phyloP scores from a whole-genome alignment of 2,797 vertebrate species.

The Tympanoctomys barrerae region DNA sequence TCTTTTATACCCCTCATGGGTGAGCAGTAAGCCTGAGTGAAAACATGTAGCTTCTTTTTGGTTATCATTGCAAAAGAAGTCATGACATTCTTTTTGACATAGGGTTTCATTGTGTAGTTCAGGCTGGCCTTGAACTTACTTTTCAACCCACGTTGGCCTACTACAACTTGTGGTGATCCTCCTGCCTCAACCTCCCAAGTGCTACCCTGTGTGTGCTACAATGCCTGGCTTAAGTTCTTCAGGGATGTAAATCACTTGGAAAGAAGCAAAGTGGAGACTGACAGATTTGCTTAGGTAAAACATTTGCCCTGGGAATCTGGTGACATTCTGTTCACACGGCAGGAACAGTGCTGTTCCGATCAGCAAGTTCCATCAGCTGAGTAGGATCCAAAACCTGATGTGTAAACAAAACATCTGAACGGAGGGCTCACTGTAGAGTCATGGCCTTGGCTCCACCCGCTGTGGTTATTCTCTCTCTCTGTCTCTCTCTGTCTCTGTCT shows the following conservation, averaged over 20 bases:
- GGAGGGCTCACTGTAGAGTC: neutral
- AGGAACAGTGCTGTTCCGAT: neutral
- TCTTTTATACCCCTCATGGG: neutral
- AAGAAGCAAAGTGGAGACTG: constrained; percentile 1
- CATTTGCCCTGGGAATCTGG: neutral
- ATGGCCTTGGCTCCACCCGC: neutral
- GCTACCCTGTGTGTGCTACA: neutral
- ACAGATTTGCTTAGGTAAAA: neutral
- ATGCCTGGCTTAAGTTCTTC: neutral
- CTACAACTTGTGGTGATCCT: neutral
- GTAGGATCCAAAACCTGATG: neutral
- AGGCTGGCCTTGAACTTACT: neutral
- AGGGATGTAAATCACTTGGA: neutral
- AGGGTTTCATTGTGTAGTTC: no score
- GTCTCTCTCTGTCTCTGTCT: neutral
- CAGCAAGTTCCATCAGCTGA: neutral
- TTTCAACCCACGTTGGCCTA: neutral
- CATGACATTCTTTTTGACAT: neutral
- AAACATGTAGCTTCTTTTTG: constrained; percentile 24
- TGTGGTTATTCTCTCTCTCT: constrained; percentile 11
- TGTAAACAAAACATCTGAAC: neutral
- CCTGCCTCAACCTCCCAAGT: neutral
- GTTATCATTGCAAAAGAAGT: constrained; percentile 44
- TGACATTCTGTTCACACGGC: neutral
- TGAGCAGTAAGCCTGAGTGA: neutral